phyloP scores from a whole-genome alignment of 64 coral and sea anemone species.

The Montipora efflorescens region DNA sequence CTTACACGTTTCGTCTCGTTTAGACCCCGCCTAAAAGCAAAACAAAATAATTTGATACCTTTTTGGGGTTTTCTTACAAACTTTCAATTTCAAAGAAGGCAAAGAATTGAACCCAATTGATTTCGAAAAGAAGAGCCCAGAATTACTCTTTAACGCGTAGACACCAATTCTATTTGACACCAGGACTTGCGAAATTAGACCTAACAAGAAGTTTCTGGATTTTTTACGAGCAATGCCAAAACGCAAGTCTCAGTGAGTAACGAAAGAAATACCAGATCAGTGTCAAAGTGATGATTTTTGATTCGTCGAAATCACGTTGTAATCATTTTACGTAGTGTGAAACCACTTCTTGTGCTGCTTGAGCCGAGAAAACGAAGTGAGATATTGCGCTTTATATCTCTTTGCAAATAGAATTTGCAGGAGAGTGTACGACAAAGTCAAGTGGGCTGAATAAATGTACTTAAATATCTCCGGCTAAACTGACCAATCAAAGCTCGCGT shows the following conservation, averaged over 20 bases:
- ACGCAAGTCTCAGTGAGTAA: background rate
- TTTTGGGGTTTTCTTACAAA: background rate
- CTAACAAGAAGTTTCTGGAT: slow-evolving; percentile 4
- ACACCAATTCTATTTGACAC: background rate
- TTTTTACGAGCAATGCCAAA: background rate
- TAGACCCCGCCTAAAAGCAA: background rate
- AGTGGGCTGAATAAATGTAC: too few species aligned
- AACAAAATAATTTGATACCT: background rate
- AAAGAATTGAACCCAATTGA: background rate
- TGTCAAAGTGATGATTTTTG: background rate
- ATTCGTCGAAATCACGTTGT: background rate
- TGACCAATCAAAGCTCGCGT: too few species aligned
- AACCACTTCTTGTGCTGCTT: background rate
- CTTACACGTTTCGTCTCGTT: background rate
- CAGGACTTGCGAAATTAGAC: slow-evolving; percentile 9
- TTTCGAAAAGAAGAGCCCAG: too few species aligned
- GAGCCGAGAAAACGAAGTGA: too few species aligned
- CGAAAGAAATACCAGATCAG: background rate
- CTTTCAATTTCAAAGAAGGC: background rate
- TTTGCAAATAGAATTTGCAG: too few species aligned
- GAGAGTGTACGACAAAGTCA: too few species aligned
- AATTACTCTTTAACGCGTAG: background rate
- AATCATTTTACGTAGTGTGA: background rate
- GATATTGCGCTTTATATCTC: too few species aligned
- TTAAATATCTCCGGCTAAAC: too few species aligned